Evolutionary conservation across 2,888 invertebrate species (phyloP), one percentile per base, ranked within the genome.

Genomic region (Mellilla xanthometata): DNA sequence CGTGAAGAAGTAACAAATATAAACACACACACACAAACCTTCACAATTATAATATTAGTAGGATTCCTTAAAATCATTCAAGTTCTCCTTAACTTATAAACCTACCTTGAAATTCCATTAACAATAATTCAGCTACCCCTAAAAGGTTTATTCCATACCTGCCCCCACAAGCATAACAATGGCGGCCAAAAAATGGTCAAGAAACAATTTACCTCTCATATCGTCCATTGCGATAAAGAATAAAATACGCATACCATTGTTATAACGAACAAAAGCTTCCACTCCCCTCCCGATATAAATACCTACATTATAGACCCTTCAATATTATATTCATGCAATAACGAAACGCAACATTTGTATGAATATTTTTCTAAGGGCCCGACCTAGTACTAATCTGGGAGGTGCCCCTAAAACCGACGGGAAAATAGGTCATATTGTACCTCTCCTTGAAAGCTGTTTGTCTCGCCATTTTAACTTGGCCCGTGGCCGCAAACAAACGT

Each of bases 391-490:
- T 77, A 79, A 81, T 80, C 68, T 76, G 67, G 60, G 58, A 68
- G 65, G 56, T 54, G 65, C 64, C 65, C 73, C 75, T 72, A 75
- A 78, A 79, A 73, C 69, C 71, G 53, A 61, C 63, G 54, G 58
- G 63, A 67, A n/a, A 82, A 73, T 81, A 75, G 81, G 80, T 80
- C 81, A 68, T 68, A 54, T 65, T 65, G 65, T 73, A 74, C 78
- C 73, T 75, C 76, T 66, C 64, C 64, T 60, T 69, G 68, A 73
- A 74, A 71, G 75, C 72, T 47, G 52, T 54, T 54, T 62, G 62
- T 56, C 33, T 41, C 34, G 30, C 73, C 76, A 68, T 29, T 42
- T 7, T 61, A 62, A 3, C 12, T 19, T 48, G 72, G 65, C 36
- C 71, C 55, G 13, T 36, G 33, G 23, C 13, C 9, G 0, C 5